Conservation (phyloP, 2,113 vertebrate genomes). For the Melanocharis versteri region DNA sequence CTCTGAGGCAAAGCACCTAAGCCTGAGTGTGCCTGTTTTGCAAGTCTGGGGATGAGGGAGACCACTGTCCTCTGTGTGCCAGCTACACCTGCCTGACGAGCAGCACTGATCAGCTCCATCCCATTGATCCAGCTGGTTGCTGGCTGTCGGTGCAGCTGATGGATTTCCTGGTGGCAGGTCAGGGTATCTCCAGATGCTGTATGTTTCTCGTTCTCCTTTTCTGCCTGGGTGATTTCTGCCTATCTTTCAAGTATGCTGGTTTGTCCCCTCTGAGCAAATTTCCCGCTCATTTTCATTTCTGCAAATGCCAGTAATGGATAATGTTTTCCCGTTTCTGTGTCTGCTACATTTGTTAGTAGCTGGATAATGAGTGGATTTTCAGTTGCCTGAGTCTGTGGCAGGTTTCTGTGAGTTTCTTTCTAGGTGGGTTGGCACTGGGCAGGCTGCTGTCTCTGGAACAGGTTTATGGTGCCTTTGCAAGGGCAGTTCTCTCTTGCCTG, state of each 20-base stretch:
- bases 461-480: not conserved
- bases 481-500: not conserved
- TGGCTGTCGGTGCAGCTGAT: not conserved
- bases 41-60: fast-evolving
- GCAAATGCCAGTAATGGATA: not conserved
- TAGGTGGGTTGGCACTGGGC: not conserved
- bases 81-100: not conserved
- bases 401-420: not conserved
- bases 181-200: not conserved
- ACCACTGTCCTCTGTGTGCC: fast-evolving
- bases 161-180: not conserved
- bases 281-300: too few species aligned
- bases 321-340: not conserved
- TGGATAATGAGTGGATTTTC: not conserved
- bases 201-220: not conserved
- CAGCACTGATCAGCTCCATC: not conserved
- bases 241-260: not conserved
- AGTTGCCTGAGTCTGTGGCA: not conserved
- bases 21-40: not conserved
- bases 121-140: not conserved
- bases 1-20: not conserved
- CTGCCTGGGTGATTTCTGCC: not conserved
- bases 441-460: not conserved
- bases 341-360: not conserved
- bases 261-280: not conserved